Evolutionary conservation across 1,140 invertebrate genomes (phyloP).

Genomic region (Formica selysi): DNA sequence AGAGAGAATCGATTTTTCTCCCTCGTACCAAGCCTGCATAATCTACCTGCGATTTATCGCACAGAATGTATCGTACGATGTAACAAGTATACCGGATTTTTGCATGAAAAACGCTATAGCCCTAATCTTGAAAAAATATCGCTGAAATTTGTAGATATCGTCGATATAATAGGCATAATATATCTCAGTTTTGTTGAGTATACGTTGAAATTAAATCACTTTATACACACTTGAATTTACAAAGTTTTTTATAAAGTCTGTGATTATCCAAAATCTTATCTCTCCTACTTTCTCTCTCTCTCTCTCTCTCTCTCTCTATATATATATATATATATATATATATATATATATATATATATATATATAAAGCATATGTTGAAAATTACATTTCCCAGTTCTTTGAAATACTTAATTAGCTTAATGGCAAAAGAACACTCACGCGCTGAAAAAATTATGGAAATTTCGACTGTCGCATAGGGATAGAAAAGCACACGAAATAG

Average conservation of each 20-base stretch:
- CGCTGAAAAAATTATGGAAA: constrained; percentile 16
- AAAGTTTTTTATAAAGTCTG: too few species aligned
- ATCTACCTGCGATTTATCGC: constrained; percentile 29
- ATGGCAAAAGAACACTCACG: background rate
- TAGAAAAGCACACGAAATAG: constrained; percentile 40
- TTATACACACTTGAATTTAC: too few species aligned
- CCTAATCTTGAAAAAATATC: too few species aligned
- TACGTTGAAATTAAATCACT: too few species aligned
- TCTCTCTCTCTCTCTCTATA: too few species aligned
- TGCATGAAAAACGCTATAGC: background rate
- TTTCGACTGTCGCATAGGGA: constrained; percentile 7
- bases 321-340: background rate
- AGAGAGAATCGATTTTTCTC: background rate
- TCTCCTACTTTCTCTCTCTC: too few species aligned
- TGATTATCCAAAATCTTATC: too few species aligned
- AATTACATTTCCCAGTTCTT: background rate
- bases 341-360: background rate
- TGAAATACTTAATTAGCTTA: background rate
- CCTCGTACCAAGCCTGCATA: background rate
- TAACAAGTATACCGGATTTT: background rate
- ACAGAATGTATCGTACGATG: background rate
- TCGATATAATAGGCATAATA: too few species aligned
- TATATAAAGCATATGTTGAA: background rate
- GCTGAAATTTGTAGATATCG: too few species aligned
- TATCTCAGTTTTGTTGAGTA: too few species aligned